Conservation (phyloP, 2,113 vertebrate genomes). For the Ahaetulla prasina region DNA sequence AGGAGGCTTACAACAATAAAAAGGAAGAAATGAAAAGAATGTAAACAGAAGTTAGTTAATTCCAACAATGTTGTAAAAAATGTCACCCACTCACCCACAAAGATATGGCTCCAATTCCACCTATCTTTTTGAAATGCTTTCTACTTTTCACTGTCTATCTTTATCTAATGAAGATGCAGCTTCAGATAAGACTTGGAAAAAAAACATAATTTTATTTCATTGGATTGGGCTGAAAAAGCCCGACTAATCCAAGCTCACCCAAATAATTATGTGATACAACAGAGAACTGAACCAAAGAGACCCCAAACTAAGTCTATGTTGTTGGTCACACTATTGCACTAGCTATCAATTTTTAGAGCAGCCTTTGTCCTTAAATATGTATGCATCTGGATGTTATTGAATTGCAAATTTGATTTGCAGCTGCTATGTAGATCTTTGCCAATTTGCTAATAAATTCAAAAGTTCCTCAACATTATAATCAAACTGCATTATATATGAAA, state of each 20-base stretch:
- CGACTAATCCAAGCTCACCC: neutral
- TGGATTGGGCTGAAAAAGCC: neutral
- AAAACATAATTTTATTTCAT: neutral
- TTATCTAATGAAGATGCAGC: neutral
- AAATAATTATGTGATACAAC: neutral
- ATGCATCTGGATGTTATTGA: neutral
- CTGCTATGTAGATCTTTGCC: slow-evolving; percentile 6
- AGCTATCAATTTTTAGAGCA: neutral
- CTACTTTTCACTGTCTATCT: neutral
- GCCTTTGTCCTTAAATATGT: neutral
- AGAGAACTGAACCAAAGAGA: neutral
- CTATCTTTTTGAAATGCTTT: neutral
- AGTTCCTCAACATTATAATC: slow-evolving; percentile 2
- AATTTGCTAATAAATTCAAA: slow-evolving; percentile 8
- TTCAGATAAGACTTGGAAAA: neutral
- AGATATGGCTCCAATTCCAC: neutral
- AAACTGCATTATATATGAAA: slow-evolving; percentile 14
- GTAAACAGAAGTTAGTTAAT: neutral
- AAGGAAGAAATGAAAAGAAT: neutral
- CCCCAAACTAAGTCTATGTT: neutral
- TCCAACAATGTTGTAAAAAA: neutral
- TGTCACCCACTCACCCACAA: accelerated
- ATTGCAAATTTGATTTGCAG: slow-evolving; percentile 16
- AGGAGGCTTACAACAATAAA: neutral
- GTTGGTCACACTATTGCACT: neutral